Conservation (phyloP, 2,797 vertebrate genomes). For the Nyctibius grandis region DNA sequence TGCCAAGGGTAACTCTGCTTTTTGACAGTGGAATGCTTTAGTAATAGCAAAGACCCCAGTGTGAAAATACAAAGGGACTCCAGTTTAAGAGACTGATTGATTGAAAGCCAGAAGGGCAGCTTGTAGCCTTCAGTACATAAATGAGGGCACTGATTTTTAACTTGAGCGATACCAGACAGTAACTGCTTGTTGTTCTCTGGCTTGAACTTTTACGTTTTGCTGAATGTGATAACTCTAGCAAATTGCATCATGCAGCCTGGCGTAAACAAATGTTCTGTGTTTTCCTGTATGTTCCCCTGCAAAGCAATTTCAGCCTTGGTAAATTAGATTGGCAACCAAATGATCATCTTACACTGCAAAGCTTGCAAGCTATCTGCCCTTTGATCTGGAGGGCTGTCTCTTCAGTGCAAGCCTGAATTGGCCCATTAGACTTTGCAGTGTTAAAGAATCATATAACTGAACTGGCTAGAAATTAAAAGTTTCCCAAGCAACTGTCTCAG, state of each 20-base stretch:
- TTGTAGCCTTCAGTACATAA: conserved; percentile 49
- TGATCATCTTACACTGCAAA: neutral
- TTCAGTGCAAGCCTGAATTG: neutral
- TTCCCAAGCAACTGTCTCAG: neutral
- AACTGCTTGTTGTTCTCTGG: conserved; percentile 43
- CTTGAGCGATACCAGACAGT: conserved; percentile 65
- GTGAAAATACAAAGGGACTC: conserved; percentile 68
- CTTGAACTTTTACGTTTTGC: conserved; percentile 43
- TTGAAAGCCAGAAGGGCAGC: conserved; percentile 58
- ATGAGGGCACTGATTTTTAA: conserved; percentile 65
- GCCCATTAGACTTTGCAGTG: neutral
- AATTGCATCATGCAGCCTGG: conserved; percentile 49
- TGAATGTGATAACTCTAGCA: conserved; percentile 48
- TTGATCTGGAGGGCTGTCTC: conserved; percentile 24
- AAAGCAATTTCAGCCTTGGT: neutral
- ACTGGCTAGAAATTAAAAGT: neutral
- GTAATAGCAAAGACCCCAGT: conserved; percentile 59
- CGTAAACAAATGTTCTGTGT: conserved; percentile 40
- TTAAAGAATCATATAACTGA: neutral
- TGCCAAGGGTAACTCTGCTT: conserved; percentile 61
- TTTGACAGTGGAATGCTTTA: conserved; percentile 63
- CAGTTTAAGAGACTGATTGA: conserved; percentile 62
- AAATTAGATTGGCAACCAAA: conserved; percentile 23
- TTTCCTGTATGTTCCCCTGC: neutral
- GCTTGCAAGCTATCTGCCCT: conserved; percentile 34